These are phyloP conservation scores for Sakesphorus luctuosus DNA, from an alignment of 2,113 vertebrate species.

Conservation along the genomic window DNA sequence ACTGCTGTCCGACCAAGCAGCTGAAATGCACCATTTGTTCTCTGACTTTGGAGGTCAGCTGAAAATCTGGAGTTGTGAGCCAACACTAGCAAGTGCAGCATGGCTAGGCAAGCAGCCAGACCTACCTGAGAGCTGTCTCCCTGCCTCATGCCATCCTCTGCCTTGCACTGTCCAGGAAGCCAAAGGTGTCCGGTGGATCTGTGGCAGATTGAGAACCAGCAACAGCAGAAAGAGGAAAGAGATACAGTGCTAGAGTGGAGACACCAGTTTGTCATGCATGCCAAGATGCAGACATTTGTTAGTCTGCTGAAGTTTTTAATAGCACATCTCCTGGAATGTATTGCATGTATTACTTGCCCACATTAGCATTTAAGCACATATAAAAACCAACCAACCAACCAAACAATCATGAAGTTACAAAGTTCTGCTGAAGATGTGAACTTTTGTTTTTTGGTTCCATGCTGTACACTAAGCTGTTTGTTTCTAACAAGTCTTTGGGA, in stretches of 20 bases:
- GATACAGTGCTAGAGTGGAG: accelerated
- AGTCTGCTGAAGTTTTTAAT: not conserved
- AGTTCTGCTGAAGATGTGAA: not conserved
- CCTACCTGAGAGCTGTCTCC: not conserved
- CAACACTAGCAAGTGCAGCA: not conserved
- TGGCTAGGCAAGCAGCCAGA: not conserved
- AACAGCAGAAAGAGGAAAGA: not conserved
- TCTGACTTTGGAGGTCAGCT: not conserved
- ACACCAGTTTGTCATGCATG: not conserved
- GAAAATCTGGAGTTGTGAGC: not conserved
- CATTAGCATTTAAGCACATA: not conserved
- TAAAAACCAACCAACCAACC: too few species aligned
- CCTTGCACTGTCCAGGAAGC: accelerated
- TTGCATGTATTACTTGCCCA: not conserved
- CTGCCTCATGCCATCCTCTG: not conserved
- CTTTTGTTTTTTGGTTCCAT: not conserved
- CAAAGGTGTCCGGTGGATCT: not conserved
- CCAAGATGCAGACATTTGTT: not conserved
- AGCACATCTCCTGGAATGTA: not conserved
- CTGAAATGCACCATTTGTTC: not conserved
- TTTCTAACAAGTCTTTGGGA: not conserved
- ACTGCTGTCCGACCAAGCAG: not conserved
- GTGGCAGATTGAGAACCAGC: not conserved
- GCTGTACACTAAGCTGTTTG: not conserved
- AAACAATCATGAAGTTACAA: not conserved